Conservation (phyloP, 2,113 vertebrate species). For the Odocoileus hemionus region DNA sequence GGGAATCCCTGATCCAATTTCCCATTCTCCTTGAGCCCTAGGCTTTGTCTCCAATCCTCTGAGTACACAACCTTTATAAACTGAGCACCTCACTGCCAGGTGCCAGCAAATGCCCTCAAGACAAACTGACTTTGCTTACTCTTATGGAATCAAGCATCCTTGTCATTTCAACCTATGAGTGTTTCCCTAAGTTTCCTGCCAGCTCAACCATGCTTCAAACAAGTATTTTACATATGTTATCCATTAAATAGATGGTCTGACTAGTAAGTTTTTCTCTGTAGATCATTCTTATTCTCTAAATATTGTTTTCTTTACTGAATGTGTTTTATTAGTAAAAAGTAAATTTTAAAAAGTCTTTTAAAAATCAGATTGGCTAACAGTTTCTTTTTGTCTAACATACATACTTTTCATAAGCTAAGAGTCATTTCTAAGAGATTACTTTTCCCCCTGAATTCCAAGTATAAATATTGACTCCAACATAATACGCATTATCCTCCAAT, state of each 20-base stretch:
- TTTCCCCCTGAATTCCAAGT: neutral
- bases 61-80: neutral
- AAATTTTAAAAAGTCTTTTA: neutral
- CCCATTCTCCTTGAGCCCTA: neutral
- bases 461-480: neutral
- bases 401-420: neutral
- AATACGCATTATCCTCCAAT: neutral
- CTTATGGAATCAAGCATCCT: slow-evolving; percentile 24
- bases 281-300: neutral
- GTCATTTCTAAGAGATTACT: neutral
- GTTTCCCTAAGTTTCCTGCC: slow-evolving; percentile 10
- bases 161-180: slow-evolving; percentile 22
- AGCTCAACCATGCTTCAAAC: slow-evolving; percentile 8
- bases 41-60: neutral
- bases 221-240: slow-evolving; percentile 26
- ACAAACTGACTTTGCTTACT: slow-evolving; percentile 29
- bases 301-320: neutral
- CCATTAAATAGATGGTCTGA: neutral
- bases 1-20: neutral
- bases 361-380: neutral
- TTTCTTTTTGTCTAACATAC: neutral
- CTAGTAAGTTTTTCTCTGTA: neutral
- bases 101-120: neutral
- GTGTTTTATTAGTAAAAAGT: neutral
- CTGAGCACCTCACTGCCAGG: neutral